Base-by-base conservation (phyloP, 1,140 invertebrate genomes). In the Sycophila sp. region DNA sequence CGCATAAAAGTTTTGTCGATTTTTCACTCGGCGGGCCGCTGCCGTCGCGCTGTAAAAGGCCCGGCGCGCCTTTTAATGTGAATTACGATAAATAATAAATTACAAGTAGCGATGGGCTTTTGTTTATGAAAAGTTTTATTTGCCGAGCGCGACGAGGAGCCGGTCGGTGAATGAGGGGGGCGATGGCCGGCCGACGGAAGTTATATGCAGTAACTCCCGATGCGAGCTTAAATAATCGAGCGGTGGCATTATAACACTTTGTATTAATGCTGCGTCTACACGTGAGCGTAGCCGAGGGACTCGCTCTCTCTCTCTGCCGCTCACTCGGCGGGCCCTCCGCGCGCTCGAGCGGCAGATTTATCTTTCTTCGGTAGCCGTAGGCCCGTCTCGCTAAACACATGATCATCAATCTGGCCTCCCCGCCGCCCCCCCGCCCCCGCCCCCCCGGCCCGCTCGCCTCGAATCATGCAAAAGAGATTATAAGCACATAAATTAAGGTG, bases 321-420 rank as follows among this genome's bases (percentile, higher is more conserved):
- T n/a, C n/a, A n/a, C n/a, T n/a, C n/a, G n/a, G n/a, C n/a, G n/a
- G n/a, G n/a, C n/a, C n/a, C n/a, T n/a, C n/a, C n/a, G n/a, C n/a
- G n/a, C n/a, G n/a, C n/a, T n/a, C n/a, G n/a, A n/a, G n/a, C 78
- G 76, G 74, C 78, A 78, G 77, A 81, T 83, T 83, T 84, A 83
- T 85, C 81, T 81, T 84, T 80, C 81, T 81, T 81, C 82, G 80
- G 84, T 85, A 85, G 83, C 82, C 75, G 79, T 77, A 77, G 71
- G 75, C 75, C 77, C 81, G 81, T 83, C 79, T 78, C 77, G 76
- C 76, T 76, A 76, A 75, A 69, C 77, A 78, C 73, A 81, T 83
- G 81, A 84, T 85, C 81, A 83, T 77, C 78, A 77, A 80, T 80
- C 78, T 79, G 76, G n/a, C n/a, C n/a, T n/a, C n/a, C n/a, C n/a